Percentiles rank a stretch among this genome's conserved stretches.
Evolutionary conservation across 2,113 vertebrate genomes (phyloP).

Genomic region (Chascanopsetta lugubris): DNA sequence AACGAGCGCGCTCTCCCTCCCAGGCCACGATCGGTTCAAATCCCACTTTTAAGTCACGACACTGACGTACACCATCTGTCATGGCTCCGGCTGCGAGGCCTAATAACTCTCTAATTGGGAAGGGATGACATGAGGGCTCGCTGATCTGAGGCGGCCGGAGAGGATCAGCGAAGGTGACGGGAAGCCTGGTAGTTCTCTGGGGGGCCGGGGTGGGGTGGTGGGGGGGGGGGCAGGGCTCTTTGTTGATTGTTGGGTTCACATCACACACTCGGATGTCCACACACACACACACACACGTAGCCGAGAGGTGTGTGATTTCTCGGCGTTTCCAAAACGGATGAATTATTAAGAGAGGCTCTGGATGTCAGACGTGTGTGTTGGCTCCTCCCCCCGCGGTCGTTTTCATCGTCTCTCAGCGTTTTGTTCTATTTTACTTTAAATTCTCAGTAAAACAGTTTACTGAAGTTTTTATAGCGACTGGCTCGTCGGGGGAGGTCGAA

Average conservation of each 20-base stretch:
- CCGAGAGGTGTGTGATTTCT: conserved; percentile 39
- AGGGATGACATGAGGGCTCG: conserved; percentile 72
- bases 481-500: conserved; percentile 26
- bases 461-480: conserved; percentile 42
- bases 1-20: conserved; percentile 29
- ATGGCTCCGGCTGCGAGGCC: conserved; percentile 49
- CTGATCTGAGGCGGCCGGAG: conserved; percentile 60
- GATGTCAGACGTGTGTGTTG: conserved; percentile 19
- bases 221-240: not conserved
- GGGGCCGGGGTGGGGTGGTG: too few relatives aligned
- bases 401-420: conserved; percentile 7
- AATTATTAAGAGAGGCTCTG: conserved; percentile 12
- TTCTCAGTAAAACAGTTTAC: conserved; percentile 28
- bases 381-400: conserved; percentile 5
- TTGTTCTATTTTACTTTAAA: conserved; percentile 13
- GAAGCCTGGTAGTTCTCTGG: conserved; percentile 27
- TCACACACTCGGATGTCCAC: conserved; percentile 11
- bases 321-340: conserved; percentile 13
- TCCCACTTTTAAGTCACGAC: conserved; percentile 69
- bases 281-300: not conserved
- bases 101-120: conserved; percentile 77
- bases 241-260: conserved; percentile 35
- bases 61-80: conserved; percentile 76
- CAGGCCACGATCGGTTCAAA: conserved; percentile 71
- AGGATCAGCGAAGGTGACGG: conserved; percentile 68